phyloP scores from a whole-genome alignment of 2,113 vertebrate genomes.

The Elaphurus davidianus region DNA sequence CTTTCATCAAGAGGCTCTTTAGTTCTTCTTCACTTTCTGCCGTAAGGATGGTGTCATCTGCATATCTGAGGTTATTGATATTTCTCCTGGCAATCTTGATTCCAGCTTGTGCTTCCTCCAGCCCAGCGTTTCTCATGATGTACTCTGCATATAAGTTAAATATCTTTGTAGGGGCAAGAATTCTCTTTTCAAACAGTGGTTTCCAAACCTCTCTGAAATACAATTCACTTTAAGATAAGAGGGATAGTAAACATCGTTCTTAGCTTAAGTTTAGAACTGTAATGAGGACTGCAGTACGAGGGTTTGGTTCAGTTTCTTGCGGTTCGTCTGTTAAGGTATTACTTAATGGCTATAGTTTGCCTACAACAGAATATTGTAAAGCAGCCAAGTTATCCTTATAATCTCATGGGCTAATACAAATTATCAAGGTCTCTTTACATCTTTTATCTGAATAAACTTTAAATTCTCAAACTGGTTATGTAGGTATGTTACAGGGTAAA shows the following conservation, averaged over 20 bases:
- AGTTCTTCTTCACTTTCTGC: background rate
- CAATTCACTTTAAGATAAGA: background rate
- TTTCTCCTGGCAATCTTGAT: background rate
- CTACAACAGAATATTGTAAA: background rate
- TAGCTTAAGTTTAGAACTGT: background rate
- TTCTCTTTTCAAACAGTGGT: background rate
- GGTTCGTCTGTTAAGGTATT: background rate
- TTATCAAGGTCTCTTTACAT: background rate
- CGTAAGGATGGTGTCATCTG: background rate
- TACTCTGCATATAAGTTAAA: background rate
- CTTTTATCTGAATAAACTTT: constrained; percentile 31
- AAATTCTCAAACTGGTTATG: background rate
- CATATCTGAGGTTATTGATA: background rate
- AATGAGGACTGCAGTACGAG: background rate
- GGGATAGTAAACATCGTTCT: background rate
- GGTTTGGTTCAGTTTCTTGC: background rate
- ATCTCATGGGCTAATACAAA: background rate
- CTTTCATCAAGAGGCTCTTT: background rate
- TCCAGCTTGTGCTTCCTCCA: background rate
- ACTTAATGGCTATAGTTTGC: background rate
- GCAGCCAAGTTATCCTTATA: background rate
- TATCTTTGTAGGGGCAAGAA: background rate
- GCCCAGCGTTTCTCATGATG: background rate
- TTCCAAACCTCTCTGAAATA: background rate
- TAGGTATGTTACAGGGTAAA: constrained; percentile 35